phyloP scores from a whole-genome alignment of 2,888 invertebrate species.

The Callimorpha dominula region DNA sequence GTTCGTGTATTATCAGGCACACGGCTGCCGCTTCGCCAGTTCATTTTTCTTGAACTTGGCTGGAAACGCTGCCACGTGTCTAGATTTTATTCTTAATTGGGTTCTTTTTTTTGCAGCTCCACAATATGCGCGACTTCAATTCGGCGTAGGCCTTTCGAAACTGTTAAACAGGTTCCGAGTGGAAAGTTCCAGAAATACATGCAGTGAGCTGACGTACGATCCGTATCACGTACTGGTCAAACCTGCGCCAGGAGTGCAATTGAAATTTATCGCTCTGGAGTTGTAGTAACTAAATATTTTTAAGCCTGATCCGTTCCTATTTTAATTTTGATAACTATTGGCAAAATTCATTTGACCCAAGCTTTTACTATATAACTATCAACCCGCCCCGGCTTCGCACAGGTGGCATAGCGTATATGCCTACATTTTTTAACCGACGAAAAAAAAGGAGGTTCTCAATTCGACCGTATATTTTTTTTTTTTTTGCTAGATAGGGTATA shows the following conservation, averaged over 20 bases:
- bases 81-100: background rate
- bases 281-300: background rate
- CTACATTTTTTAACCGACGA: too few species aligned
- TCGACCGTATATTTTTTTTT: too few species aligned
- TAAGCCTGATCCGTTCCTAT: background rate
- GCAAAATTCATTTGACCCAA: too few species aligned
- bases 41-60: too few species aligned
- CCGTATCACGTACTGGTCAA: constrained; percentile 12
- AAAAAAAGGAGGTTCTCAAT: too few species aligned
- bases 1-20: too few species aligned
- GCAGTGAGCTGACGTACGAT: constrained; percentile 6
- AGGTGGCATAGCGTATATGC: too few species aligned
- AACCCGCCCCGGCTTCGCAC: too few species aligned
- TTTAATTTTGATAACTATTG: background rate
- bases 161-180: constrained; percentile 11
- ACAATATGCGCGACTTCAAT: constrained; percentile 14
- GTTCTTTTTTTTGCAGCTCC: constrained; percentile 8
- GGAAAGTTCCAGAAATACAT: constrained; percentile 7
- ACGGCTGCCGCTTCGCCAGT: too few species aligned
- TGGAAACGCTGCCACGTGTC: too few species aligned
- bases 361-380: too few species aligned
- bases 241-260: background rate
- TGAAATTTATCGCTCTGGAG: constrained; percentile 6
- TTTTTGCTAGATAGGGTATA: too few species aligned
- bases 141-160: constrained; percentile 10